Base-by-base conservation (phyloP, 2,113 vertebrate genomes). In the Nicator chloris region DNA sequence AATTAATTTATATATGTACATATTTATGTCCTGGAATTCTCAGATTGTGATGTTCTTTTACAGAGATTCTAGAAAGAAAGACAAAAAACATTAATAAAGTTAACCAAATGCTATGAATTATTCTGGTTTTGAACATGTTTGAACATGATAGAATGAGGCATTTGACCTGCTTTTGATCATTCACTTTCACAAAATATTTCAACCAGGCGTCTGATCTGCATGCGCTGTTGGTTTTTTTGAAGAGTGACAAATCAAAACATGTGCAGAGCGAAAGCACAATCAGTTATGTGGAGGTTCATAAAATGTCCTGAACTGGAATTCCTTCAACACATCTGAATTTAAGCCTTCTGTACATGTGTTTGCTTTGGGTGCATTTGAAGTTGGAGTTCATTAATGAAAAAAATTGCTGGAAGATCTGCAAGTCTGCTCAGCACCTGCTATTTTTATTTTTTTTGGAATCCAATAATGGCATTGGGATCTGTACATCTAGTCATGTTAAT, bases 101-200 rank as follows among this genome's bases (percentile, higher is more conserved):
- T 90, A 45, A 69, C 7, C 27, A 59, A 79, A 86, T 53, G 27
- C 45, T 63, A 40, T 57, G 83, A 91, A 69, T 82, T 68, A 45
- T 66, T 81, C 65, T 82, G 28, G 30, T 66, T 94, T 86, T 56
- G 30, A 89, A 92, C 69, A 64, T 21, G 40, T 89, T 88, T 86
- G 49, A 93, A 70, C 61, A 87, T 85, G 82, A 82, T n/a, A 64
- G 30, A 84, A 93, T 13, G 53, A 93, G 42, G 19, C 42, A 86
- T 88, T 68, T 93, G 65, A 92, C 82, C 66, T 85, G 69, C 49
- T 78, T 93, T 93, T 93, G 77, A 87, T 92, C 69, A 61, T 82
- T 87, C 12, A 24, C 61, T 93, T 91, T 45, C 42, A 93, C 31
- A 35, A 84, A 87, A 18, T 79, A 75, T 82, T 92, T 92, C 50